Evolutionary conservation across 2,113 vertebrate genomes (phyloP), one percentile per base, ranked within the genome.

Genomic region (Rhabdomys dilectus): DNA sequence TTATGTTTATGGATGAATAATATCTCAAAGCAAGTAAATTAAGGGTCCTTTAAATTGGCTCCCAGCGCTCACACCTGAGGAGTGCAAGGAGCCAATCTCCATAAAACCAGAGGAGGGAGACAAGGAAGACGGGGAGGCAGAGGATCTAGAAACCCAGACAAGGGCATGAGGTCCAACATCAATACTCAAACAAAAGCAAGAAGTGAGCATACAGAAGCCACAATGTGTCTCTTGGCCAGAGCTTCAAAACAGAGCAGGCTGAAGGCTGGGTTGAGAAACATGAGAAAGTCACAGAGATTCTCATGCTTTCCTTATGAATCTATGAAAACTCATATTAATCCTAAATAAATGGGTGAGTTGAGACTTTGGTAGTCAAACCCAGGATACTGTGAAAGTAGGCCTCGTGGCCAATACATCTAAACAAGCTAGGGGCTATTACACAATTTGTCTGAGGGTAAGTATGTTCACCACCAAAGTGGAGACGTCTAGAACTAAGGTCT

Each of bases 1-100:
- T 94, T 97, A 29, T 60, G n/a, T 97, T 97, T 97, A 89, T 94
- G 75, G 95, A 93, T 97, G 88, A 97, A 97, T 92, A 94, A 81
- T 96, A 75, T 84, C 89, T 68, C 95, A 93, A 92, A 95, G 91
- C 73, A 96, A 81, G 78, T 94, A 58, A 72, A 95, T 95, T 95
- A 91, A 51, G 81, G 81, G 56, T 87, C 78, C 89, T 95, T 94
- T 97, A 88, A 84, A 76, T 87, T 75, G 87, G 73, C 73, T 91
- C 84, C 34, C 21, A 77, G 86, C 21, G 29, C 85, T 91, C 42
- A n/a, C 0, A 13, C 48, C 77, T n/a, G 45, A 96, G 77, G 85
- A 91, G 51, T 84, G 7, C 11, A 34, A 36, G 87, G 87, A 76
- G 48, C 31, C 87, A 89, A 62, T 77, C 84, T 86, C 58, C 22